Base-by-base conservation (phyloP, 2,797 vertebrate species). In the Xenops minutus region DNA sequence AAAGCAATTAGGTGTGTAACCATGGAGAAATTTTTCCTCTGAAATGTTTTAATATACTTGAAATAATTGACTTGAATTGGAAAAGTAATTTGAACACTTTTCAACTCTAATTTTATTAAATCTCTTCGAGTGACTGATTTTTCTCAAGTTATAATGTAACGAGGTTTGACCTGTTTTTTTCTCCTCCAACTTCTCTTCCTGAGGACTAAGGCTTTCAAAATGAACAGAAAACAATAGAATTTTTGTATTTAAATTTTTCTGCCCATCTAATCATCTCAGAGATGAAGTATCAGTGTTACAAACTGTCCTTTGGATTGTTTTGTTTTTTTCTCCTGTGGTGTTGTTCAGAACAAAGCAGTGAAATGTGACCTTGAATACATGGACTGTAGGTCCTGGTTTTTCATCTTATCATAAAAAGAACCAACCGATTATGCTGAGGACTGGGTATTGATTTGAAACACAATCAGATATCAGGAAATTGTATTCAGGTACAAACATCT, bases 31-130 rank as follows among this genome's bases (percentile, higher is more conserved):
- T 96, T 98, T 98, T 97, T 97, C 95, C 97, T 97, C 97, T 97
- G 95, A 96, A 97, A 80, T 59, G 1, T 98, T 98, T 98, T 98
- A 98, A 97, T 98, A 97, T 97, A 97, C 97, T 97, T 98, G 97
- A 97, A 98, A 97, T 95, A 96, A 95, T 92, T 96, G 95, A 97
- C 97, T 98, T 97, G 97, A 98, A 93, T 95, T 94, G 95, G 85
- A 92, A 95, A 97, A 96, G 80, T 97, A 95, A 95, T 97, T 97
- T 95, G 94, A 97, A 96, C 94, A 89, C 96, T 98, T 98, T 98
- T 97, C 96, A 97, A 13, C 96, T 97, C 92, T 97, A 95, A 94
- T 98, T 98, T 97, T 97, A 97, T 97, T 97, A 95, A 97, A 96
- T 97, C 87, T 96, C 95, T 93, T 95, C 89, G 92, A 95, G 90